A percentile compares a stretch with the other conserved stretches of the same genome.
These are phyloP conservation scores for Schizopygopsis pylzovi DNA, from an alignment of 2,797 vertebrate genomes.

Conservation along the genomic window DNA sequence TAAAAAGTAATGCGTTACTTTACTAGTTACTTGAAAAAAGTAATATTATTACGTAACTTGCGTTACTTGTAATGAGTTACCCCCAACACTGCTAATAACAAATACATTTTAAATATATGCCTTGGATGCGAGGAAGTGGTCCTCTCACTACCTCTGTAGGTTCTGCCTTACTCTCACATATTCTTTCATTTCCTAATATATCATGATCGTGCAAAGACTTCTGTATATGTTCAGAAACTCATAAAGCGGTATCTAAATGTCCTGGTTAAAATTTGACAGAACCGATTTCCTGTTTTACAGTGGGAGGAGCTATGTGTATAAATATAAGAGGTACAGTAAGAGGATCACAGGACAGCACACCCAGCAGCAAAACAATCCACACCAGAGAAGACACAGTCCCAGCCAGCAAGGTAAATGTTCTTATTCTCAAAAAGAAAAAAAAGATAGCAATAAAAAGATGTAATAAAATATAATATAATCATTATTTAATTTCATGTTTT, in stretches of 20 bases:
- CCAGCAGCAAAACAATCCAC: constrained; percentile 1
- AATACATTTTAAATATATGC: not conserved
- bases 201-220: not conserved
- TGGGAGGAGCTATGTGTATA: too few species aligned
- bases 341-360: not conserved
- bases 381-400: not conserved
- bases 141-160: not conserved
- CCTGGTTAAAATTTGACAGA: not conserved
- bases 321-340: not conserved
- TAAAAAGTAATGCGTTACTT: too few species aligned
- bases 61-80: too few species aligned
- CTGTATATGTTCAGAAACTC: not conserved
- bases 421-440: not conserved
- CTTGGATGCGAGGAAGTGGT: not conserved
- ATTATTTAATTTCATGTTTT: not conserved
- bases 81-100: too few species aligned
- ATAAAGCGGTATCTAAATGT: not conserved
- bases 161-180: not conserved
- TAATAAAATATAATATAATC: too few species aligned
- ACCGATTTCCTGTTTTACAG: not conserved
- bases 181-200: not conserved
- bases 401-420: constrained; percentile 62
- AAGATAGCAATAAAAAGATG: too few species aligned
- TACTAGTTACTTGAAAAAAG: too few species aligned
- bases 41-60: too few species aligned